These are phyloP conservation scores for Tethea ocularis DNA, from an alignment of 2,888 invertebrate genomes.

Conservation along the genomic window DNA sequence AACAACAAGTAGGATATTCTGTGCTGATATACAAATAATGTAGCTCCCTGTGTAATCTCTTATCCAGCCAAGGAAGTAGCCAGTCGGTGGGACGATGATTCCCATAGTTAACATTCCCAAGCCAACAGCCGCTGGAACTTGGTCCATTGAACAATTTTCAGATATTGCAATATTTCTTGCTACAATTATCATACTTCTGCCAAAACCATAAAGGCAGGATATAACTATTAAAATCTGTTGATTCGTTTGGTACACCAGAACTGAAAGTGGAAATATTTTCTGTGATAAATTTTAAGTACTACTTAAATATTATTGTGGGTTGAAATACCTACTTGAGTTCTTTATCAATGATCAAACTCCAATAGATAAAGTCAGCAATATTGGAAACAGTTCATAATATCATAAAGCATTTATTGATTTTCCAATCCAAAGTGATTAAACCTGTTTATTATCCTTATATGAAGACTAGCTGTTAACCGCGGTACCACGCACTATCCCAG, in stretches of 20 bases:
- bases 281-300: background rate
- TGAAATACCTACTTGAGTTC: background rate
- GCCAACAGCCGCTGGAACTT: constrained; percentile 88
- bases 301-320: background rate
- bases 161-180: constrained; percentile 88
- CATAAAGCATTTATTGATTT: background rate
- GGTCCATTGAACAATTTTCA: constrained; percentile 82
- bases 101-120: constrained; percentile 90
- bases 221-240: constrained; percentile 77
- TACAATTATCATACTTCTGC: constrained; percentile 89
- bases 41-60: constrained; percentile 87
- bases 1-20: constrained; percentile 81
- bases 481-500: too few relatives aligned
- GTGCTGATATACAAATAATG: constrained; percentile 85
- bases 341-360: constrained; percentile 27
- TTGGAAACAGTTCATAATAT: background rate
- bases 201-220: constrained; percentile 86
- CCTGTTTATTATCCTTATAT: too few relatives aligned
- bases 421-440: background rate
- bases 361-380: constrained; percentile 16
- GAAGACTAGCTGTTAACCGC: too few relatives aligned
- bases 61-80: constrained; percentile 86
- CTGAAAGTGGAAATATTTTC: constrained; percentile 56
- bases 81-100: constrained; percentile 85
- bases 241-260: constrained; percentile 85